Percentiles rank a stretch among this genome's conserved stretches.
These are phyloP conservation scores for Pseudolycoriella hygida DNA, from an alignment of 2,888 invertebrate species.

Conservation along the genomic window DNA sequence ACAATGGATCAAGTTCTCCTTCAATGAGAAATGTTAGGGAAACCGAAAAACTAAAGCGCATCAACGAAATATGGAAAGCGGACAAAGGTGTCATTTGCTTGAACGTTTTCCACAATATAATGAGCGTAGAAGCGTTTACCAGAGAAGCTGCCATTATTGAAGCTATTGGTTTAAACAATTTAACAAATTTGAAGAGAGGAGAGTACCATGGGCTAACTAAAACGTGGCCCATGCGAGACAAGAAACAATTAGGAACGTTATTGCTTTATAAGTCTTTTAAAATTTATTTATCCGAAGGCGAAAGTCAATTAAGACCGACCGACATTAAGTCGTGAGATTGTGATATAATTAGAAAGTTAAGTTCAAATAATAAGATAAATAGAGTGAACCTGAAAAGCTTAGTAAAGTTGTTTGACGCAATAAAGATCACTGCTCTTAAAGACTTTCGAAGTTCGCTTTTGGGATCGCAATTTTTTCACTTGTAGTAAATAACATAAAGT, in stretches of 20 bases:
- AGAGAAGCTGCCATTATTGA: constrained; percentile 91
- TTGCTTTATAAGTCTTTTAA: constrained; percentile 65
- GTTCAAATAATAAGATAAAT: too few relatives aligned
- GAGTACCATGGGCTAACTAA: constrained; percentile 66
- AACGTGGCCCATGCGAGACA: constrained; percentile 53
- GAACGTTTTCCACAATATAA: constrained; percentile 77
- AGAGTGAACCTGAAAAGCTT: too few relatives aligned
- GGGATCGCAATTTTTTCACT: too few relatives aligned
- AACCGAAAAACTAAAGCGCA: constrained; percentile 50
- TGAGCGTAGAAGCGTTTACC: constrained; percentile 83
- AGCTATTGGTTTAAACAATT: constrained; percentile 54
- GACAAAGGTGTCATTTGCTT: constrained; percentile 76
- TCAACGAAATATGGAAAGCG: constrained; percentile 73
- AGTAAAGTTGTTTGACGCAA: too few relatives aligned
- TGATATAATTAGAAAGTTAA: too few relatives aligned
- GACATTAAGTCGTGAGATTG: constrained; percentile 26
- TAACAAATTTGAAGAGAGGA: constrained; percentile 64
- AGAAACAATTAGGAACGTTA: constrained; percentile 56
- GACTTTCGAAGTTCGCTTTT: too few relatives aligned
- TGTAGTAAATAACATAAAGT: too few relatives aligned
- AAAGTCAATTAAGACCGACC: constrained; percentile 64
- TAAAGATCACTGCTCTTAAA: too few relatives aligned
- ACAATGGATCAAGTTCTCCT: neutral
- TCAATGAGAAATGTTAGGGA: neutral
- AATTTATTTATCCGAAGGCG: constrained; percentile 75